phyloP scores from a whole-genome alignment of 2,113 vertebrate species.

The Drymodes brunneopygia region DNA sequence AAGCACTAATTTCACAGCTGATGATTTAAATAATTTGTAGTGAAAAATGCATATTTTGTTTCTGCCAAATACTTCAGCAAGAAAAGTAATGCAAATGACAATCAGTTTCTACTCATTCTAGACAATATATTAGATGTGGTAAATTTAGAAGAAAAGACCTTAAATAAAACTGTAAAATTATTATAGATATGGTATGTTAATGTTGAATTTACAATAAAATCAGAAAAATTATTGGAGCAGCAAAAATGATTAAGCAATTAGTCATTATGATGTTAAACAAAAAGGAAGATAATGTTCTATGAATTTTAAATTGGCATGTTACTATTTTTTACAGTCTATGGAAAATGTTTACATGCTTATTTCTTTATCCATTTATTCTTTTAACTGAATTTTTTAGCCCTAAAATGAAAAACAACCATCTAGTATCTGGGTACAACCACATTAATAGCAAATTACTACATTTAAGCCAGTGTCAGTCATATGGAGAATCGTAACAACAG shows the following conservation, averaged over 20 bases:
- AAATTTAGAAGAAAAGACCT: not conserved
- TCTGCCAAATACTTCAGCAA: not conserved
- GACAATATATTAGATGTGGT: not conserved
- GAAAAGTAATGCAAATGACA: not conserved
- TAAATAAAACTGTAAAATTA: not conserved
- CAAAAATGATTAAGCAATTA: not conserved
- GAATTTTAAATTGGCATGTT: not conserved
- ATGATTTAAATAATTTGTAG: not conserved
- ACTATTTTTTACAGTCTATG: not conserved
- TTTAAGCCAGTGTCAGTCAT: not conserved
- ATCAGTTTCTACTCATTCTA: not conserved
- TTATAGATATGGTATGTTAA: not conserved
- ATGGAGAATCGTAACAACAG: not conserved
- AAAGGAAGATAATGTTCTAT: not conserved
- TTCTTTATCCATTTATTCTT: not conserved
- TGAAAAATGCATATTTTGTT: not conserved
- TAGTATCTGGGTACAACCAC: not conserved
- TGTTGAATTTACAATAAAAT: constrained; percentile 7
- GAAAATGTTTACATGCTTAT: not conserved
- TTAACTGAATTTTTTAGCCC: not conserved
- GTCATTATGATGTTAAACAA: not conserved
- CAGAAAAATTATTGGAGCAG: not conserved
- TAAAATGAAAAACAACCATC: not conserved
- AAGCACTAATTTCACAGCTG: not conserved
- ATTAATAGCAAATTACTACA: not conserved